Percentiles rank a stretch among this genome's conserved stretches.
These are phyloP conservation scores for Pollenia amentaria DNA, from an alignment of 2,888 invertebrate genomes.

Conservation along the genomic window DNA sequence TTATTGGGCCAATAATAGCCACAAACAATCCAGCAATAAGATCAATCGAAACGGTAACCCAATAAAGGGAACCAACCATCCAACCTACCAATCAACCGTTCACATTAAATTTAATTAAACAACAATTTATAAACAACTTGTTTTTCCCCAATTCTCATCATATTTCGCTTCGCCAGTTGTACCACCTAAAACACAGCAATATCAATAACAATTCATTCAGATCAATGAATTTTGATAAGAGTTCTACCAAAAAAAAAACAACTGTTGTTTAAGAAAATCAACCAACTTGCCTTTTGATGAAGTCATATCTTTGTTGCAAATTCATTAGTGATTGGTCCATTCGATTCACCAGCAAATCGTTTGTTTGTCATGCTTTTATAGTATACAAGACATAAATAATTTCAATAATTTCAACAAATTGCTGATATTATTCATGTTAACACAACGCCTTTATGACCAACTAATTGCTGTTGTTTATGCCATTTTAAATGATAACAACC, in stretches of 20 bases:
- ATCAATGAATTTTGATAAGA: conserved; percentile 43
- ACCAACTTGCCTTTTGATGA: conserved; percentile 2
- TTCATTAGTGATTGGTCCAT: conserved; percentile 6
- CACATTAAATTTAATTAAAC: conserved; percentile 61
- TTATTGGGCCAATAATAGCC: conserved; percentile 42
- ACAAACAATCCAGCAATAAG: background rate
- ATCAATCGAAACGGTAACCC: conserved; percentile 42
- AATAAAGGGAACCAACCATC: background rate
- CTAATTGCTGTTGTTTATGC: conserved; percentile 65
- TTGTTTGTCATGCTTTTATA: conserved; percentile 19
- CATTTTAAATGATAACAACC: conserved; percentile 55
- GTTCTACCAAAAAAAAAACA: background rate
- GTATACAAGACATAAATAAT: conserved; percentile 29
- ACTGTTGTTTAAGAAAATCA: background rate
- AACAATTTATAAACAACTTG: conserved; percentile 37
- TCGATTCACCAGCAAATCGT: background rate
- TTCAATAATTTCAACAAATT: conserved; percentile 63
- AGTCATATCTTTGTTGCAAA: background rate
- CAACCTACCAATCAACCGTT: conserved; percentile 4
- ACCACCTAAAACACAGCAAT: background rate
- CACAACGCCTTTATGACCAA: conserved; percentile 69
- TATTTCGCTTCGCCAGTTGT: conserved; percentile 6
- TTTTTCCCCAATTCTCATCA: conserved; percentile 15
- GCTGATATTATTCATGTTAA: conserved; percentile 67
- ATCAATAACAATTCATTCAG: conserved; percentile 32